phyloP scores from a whole-genome alignment of 1,140 invertebrate species.

The Hyles euphorbiae region DNA sequence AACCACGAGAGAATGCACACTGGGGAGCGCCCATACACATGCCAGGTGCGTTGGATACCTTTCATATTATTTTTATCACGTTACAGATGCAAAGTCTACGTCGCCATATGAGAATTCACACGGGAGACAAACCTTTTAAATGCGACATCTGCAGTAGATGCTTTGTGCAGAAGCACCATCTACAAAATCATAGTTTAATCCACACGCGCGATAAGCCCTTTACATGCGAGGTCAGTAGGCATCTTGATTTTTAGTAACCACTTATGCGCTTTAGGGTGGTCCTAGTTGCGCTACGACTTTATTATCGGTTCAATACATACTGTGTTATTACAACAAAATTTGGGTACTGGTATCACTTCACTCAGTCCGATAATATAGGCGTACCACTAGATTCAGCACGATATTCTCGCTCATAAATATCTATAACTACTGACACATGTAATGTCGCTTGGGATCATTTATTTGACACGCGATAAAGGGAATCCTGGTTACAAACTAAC shows the following conservation, averaged over 20 bases:
- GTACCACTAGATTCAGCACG: too few relatives aligned
- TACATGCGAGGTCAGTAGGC: slow-evolving; percentile 71
- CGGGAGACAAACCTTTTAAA: slow-evolving; percentile 70
- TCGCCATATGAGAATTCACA: slow-evolving; percentile 76
- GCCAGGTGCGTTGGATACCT: slow-evolving; percentile 68
- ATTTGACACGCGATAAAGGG: too few relatives aligned
- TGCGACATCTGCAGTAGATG: slow-evolving; percentile 80
- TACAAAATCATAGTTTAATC: slow-evolving; percentile 84
- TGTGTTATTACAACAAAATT: too few relatives aligned
- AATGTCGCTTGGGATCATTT: too few relatives aligned
- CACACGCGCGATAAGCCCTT: slow-evolving; percentile 86
- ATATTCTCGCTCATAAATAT: too few relatives aligned
- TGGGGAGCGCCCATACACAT: slow-evolving; percentile 77
- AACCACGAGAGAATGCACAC: slow-evolving; percentile 79
- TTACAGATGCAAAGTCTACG: slow-evolving; percentile 23
- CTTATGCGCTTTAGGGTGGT: not conserved
- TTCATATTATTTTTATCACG: slow-evolving; percentile 14
- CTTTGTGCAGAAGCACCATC: slow-evolving; percentile 88
- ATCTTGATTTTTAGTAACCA: not conserved
- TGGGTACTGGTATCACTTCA: too few relatives aligned
- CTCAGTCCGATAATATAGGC: too few relatives aligned
- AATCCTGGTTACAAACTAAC: too few relatives aligned
- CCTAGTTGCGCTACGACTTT: too few relatives aligned
- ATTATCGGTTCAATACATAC: too few relatives aligned
- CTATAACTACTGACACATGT: too few relatives aligned